These are phyloP conservation scores for Polypedilum pembai DNA, from an alignment of 1,140 invertebrate species.

Conservation along the genomic window DNA sequence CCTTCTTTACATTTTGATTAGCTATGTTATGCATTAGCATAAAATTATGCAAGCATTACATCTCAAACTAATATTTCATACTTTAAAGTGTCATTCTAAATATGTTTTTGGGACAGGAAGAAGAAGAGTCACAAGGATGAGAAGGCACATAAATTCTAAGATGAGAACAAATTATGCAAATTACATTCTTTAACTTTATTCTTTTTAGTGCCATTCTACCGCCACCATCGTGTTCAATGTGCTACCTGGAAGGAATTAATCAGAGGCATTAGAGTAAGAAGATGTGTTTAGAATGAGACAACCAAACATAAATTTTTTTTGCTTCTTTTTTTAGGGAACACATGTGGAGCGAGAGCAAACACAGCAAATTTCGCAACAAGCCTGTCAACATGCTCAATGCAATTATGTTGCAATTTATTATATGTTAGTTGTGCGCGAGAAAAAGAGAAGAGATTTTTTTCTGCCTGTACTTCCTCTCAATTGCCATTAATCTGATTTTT, in stretches of 20 bases:
- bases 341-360: constrained; percentile 2
- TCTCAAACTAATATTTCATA: neutral
- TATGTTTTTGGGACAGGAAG: no score
- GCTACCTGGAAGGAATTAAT: constrained; percentile 25
- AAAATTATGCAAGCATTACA: neutral
- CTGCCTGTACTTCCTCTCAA: neutral
- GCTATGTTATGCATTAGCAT: neutral
- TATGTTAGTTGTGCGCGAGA: neutral
- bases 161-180: neutral
- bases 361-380: neutral
- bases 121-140: no score
- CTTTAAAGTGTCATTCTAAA: neutral
- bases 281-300: neutral
- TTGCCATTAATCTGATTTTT: neutral
- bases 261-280: neutral
- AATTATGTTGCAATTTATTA: constrained; percentile 6
- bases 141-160: no score
- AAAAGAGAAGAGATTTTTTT: neutral
- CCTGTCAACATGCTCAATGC: constrained; percentile 7
- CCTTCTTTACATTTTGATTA: no score
- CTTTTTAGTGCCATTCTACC: neutral
- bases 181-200: neutral
- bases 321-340: neutral
- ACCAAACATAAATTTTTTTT: neutral
- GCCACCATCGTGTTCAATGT: neutral